A percentile compares a stretch with the other conserved stretches of the same genome.
These are phyloP conservation scores for Sesia bembeciformis DNA, from an alignment of 2,888 invertebrate species.

Conservation along the genomic window DNA sequence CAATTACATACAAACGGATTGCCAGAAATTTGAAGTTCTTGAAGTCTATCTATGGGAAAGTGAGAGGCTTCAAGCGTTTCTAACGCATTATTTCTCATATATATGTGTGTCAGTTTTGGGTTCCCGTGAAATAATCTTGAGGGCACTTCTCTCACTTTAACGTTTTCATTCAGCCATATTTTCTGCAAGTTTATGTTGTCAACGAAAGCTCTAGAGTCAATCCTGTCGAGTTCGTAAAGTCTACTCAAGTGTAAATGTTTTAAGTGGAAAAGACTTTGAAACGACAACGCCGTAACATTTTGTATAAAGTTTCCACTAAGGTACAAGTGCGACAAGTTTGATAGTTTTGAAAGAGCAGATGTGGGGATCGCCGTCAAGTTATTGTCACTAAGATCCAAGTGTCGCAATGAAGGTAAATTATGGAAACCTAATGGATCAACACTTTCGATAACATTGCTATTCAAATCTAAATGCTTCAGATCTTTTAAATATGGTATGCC, in stretches of 20 bases:
- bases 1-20: constrained; percentile 92
- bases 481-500: constrained; percentile 83
- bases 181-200: constrained; percentile 89
- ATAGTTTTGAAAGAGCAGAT: constrained; percentile 82
- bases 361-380: constrained; percentile 86
- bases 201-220: constrained; percentile 87
- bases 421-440: constrained; percentile 83
- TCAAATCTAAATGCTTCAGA: constrained; percentile 80
- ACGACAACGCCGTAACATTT: constrained; percentile 82
- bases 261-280: constrained; percentile 88
- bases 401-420: constrained; percentile 81
- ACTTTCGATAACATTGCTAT: constrained; percentile 83
- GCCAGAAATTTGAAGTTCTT: constrained; percentile 83
- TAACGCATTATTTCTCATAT: constrained; percentile 83
- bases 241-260: constrained; percentile 82
- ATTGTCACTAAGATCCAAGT: constrained; percentile 86
- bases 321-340: constrained; percentile 83
- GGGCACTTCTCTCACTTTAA: constrained; percentile 82
- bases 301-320: constrained; percentile 86
- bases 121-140: constrained; percentile 88
- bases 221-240: constrained; percentile 77
- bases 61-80: constrained; percentile 85
- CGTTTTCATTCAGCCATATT: constrained; percentile 85
- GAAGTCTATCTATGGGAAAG: constrained; percentile 86
- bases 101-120: constrained; percentile 83